A percentile compares a stretch with the other conserved stretches of the same genome.
Evolutionary conservation across 1,140 invertebrate species (phyloP).

Genomic region (Orchestia grillus): DNA sequence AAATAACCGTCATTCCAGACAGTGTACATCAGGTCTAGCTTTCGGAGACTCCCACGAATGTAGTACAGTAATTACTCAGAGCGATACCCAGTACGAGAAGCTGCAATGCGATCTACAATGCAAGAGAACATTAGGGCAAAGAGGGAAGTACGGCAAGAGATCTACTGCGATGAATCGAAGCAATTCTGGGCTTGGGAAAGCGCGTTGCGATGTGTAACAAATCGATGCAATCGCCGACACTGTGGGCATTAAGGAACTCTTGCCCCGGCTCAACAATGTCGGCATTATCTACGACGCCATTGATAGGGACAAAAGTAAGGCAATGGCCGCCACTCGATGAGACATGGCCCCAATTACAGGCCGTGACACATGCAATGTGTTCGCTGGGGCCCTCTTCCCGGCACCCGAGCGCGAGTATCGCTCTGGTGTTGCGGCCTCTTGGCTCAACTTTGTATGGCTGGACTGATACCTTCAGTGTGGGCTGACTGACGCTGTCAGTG

Average conservation of each 20-base stretch:
- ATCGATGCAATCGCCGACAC: background rate
- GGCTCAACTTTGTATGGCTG: background rate
- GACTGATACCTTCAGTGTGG: background rate
- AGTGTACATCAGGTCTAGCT: too few species aligned
- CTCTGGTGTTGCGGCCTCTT: background rate
- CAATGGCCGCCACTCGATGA: constrained; percentile 26
- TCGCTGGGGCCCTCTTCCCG: background rate
- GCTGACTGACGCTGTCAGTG: background rate
- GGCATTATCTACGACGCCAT: constrained; percentile 21
- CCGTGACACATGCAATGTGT: background rate
- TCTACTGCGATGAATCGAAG: background rate
- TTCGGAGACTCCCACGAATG: too few species aligned
- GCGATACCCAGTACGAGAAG: background rate
- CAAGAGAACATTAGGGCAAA: background rate
- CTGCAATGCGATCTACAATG: background rate
- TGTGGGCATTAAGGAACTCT: constrained; percentile 3
- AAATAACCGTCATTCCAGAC: too few species aligned
- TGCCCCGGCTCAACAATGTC: constrained; percentile 24
- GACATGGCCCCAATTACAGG: constrained; percentile 15
- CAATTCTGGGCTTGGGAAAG: background rate
- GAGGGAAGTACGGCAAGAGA: background rate
- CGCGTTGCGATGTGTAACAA: background rate
- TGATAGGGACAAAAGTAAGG: constrained; percentile 27
- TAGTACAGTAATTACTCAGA: background rate
- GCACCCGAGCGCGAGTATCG: background rate